phyloP scores from a whole-genome alignment of 2,888 invertebrate genomes.

The Lagria hirta region DNA sequence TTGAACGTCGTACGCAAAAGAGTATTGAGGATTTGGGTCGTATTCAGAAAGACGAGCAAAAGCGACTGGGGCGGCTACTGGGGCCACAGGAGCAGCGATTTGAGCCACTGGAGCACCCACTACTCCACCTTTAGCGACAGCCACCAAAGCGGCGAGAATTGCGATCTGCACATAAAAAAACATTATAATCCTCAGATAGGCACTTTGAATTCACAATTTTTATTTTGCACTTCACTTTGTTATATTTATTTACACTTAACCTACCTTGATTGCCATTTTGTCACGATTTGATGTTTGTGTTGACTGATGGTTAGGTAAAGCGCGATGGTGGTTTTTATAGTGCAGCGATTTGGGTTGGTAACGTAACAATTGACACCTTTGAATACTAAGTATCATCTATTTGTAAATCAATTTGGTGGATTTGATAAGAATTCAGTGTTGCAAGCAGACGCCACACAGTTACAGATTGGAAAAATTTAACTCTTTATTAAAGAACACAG shows the following conservation, averaged over 20 bases:
- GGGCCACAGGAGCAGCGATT: constrained; percentile 43
- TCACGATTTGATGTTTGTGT: constrained; percentile 22
- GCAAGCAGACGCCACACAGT: not conserved
- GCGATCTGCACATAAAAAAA: constrained; percentile 34
- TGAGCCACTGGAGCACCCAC: constrained; percentile 51
- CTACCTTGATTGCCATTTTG: constrained; percentile 39
- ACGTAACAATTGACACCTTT: constrained; percentile 22
- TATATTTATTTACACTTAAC: constrained; percentile 23
- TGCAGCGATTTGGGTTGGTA: constrained; percentile 32
- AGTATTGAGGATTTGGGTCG: constrained; percentile 67
- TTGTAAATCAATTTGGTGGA: too few species aligned
- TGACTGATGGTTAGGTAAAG: constrained; percentile 30
- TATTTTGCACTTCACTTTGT: constrained; percentile 9
- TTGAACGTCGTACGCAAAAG: constrained; percentile 69
- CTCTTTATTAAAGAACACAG: too few species aligned
- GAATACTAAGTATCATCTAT: constrained; percentile 34
- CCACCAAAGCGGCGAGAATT: constrained; percentile 37
- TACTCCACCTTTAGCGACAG: constrained; percentile 36
- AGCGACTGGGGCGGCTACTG: constrained; percentile 49
- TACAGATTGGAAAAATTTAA: too few species aligned
- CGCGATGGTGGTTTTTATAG: constrained; percentile 33
- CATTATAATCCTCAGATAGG: not conserved
- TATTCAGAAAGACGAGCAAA: constrained; percentile 57
- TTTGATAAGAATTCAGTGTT: too few species aligned
- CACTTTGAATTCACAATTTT: constrained; percentile 19